phyloP scores from a whole-genome alignment of 2,888 invertebrate species.

The Drosophila robusta region DNA sequence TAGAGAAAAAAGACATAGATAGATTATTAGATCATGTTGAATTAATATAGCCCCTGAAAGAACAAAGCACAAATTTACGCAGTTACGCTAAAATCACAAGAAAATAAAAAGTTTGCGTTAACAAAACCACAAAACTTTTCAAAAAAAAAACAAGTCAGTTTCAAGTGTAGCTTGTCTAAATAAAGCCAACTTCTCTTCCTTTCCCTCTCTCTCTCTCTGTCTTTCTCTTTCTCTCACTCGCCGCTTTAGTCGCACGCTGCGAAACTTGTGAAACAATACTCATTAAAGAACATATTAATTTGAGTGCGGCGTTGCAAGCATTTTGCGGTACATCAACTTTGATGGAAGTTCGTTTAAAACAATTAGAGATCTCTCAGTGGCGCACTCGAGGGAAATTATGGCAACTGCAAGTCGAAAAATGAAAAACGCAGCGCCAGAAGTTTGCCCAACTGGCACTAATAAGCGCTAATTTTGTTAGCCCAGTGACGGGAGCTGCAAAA shows the following conservation, averaged over 20 bases:
- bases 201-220: too few relatives aligned
- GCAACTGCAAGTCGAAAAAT: constrained; percentile 45
- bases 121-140: constrained; percentile 19
- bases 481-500: constrained; percentile 32
- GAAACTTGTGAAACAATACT: constrained; percentile 59
- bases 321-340: constrained; percentile 64
- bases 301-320: constrained; percentile 50
- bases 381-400: constrained; percentile 67
- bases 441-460: constrained; percentile 77
- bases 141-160: constrained; percentile 22
- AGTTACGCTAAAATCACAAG: neutral
- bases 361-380: constrained; percentile 66
- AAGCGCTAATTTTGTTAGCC: constrained; percentile 78
- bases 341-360: constrained; percentile 72
- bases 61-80: neutral
- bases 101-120: constrained; percentile 4
- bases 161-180: constrained; percentile 28
- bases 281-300: constrained; percentile 63
- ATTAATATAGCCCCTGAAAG: neutral
- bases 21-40: neutral
- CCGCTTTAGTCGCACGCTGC: too few relatives aligned
- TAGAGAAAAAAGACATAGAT: neutral
- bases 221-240: too few relatives aligned
- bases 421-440: constrained; percentile 55
- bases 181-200: neutral